Conservation (phyloP, 2,888 invertebrate species). For the Disparrhopalites patrizii region DNA sequence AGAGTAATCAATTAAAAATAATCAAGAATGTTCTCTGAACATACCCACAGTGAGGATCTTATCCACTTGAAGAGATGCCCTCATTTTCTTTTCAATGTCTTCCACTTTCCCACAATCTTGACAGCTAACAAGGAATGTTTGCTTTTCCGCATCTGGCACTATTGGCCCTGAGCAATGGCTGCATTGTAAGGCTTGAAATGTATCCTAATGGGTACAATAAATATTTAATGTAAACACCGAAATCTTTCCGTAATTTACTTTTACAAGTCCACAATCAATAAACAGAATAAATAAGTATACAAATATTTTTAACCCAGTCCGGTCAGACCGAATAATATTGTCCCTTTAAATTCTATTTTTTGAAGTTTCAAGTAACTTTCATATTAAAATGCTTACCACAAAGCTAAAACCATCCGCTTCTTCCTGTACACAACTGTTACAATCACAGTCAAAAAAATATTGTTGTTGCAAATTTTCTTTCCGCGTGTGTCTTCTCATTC, state of each 20-base stretch:
- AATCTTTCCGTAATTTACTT: too few species aligned
- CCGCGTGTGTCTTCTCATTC: slow-evolving; percentile 61
- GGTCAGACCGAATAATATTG: too few species aligned
- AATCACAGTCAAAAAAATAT: slow-evolving; percentile 75
- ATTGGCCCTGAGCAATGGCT: slow-evolving; percentile 49
- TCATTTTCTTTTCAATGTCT: slow-evolving; percentile 25
- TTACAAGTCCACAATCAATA: neutral
- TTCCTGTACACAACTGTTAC: slow-evolving; percentile 62
- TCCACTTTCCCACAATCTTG: slow-evolving; percentile 27
- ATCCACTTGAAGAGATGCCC: slow-evolving; percentile 33
- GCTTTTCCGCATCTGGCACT: slow-evolving; percentile 19
- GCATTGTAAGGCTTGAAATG: slow-evolving; percentile 49
- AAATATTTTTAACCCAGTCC: too few species aligned
- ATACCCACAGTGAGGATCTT: slow-evolving; percentile 37
- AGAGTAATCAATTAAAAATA: neutral
- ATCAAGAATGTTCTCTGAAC: neutral
- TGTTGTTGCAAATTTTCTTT: slow-evolving; percentile 62
- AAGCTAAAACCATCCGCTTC: slow-evolving; percentile 32
- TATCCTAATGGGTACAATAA: slow-evolving; percentile 48
- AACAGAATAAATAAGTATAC: neutral
- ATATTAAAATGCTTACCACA: slow-evolving; percentile 34
- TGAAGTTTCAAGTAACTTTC: too few species aligned
- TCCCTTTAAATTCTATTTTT: too few species aligned
- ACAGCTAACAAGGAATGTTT: slow-evolving; percentile 17
- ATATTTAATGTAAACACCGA: neutral